Percentiles rank a stretch among this genome's conserved stretches.
These are phyloP conservation scores for Heliocidaris tuberculata DNA, from an alignment of 35 echinoderm and acorn worm species.

Conservation along the genomic window DNA sequence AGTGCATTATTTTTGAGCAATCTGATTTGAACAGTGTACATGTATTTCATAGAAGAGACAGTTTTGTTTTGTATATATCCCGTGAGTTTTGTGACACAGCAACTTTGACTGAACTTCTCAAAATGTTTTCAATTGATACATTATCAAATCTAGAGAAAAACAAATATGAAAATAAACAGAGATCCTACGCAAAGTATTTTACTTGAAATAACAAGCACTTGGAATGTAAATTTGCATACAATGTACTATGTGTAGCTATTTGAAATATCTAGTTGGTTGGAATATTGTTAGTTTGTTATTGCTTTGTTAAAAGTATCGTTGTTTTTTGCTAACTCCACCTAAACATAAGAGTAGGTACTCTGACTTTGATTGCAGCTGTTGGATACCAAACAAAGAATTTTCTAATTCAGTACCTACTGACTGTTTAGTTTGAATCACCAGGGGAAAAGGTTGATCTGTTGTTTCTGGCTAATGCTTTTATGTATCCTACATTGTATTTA, in stretches of 20 bases:
- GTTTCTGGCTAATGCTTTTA: neutral
- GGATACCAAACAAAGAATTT: neutral
- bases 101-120: neutral
- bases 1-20: neutral
- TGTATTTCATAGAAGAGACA: neutral
- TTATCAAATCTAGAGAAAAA: neutral
- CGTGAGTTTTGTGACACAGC: neutral
- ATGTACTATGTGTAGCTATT: too few species aligned
- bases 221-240: too few species aligned
- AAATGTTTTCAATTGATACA: neutral
- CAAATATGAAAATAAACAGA: neutral
- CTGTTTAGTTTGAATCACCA: neutral
- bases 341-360: neutral
- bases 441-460: too few species aligned
- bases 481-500: neutral
- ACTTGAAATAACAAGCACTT: neutral
- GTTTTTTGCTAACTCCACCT: neutral
- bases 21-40: too few species aligned
- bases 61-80: neutral
- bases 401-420: neutral
- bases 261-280: too few species aligned
- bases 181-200: neutral
- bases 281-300: neutral
- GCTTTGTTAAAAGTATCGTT: neutral
- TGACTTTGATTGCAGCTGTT: neutral